Evolutionary conservation across 2,113 vertebrate species (phyloP).

Genomic region (Python bivittatus): DNA sequence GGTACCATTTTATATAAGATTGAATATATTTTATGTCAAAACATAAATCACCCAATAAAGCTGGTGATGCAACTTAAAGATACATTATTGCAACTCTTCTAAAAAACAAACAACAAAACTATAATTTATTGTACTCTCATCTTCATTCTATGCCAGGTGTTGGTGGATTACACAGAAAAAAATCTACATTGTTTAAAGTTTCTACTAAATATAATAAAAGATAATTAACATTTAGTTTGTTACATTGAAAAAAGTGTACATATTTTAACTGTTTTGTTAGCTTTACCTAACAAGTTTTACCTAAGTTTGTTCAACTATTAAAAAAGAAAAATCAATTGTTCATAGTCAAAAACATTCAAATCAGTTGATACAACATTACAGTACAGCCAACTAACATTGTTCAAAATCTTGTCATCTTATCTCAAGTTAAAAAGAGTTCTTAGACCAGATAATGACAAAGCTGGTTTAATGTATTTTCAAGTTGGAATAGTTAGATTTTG

Average conservation of each 20-base stretch:
- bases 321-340: slow-evolving; percentile 66
- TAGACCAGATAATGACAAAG: slow-evolving; percentile 75
- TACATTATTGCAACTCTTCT: slow-evolving; percentile 70
- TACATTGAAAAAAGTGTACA: slow-evolving; percentile 82
- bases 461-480: slow-evolving; percentile 76
- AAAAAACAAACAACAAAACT: slow-evolving; percentile 84
- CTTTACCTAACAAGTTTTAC: slow-evolving; percentile 86
- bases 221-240: slow-evolving; percentile 79
- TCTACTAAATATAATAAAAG: slow-evolving; percentile 88
- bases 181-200: slow-evolving; percentile 78
- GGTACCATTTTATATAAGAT: slow-evolving; percentile 48
- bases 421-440: slow-evolving; percentile 73
- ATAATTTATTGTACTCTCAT: slow-evolving; percentile 84
- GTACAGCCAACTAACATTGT: slow-evolving; percentile 86
- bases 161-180: slow-evolving; percentile 87
- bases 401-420: slow-evolving; percentile 79
- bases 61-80: slow-evolving; percentile 61
- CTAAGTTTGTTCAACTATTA: slow-evolving; percentile 80
- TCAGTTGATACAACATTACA: slow-evolving; percentile 96
- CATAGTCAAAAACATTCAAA: slow-evolving; percentile 81
- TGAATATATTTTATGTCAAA: slow-evolving; percentile 66
- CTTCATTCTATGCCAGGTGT: slow-evolving; percentile 79
- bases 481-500: slow-evolving; percentile 50
- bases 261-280: slow-evolving; percentile 91
- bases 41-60: slow-evolving; percentile 52